Base-by-base conservation (phyloP, 2,888 invertebrate genomes). In the Nasonia oneida region DNA sequence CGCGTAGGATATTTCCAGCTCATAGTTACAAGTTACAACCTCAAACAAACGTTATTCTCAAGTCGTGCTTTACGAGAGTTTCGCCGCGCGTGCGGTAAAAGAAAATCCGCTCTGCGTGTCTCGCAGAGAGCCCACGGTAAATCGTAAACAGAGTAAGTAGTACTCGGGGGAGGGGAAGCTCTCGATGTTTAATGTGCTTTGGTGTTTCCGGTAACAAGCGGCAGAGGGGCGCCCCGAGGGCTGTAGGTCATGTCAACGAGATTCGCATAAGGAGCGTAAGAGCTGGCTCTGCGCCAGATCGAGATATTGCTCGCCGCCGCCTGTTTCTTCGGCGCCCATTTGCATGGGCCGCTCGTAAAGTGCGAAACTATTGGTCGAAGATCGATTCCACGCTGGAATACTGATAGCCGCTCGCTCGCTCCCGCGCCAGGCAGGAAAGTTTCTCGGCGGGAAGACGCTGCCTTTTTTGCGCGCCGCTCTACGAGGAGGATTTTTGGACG, bases 291-390 rank as follows among this genome's bases (percentile, higher is more conserved):
- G 23, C 18, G 88, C 88, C 88, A 88, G 71, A 79, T 82, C 77
- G 78, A 78, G 90, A 90, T 90, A 90, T 90, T 89, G 90, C 47
- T 37, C 42, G 23, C 33, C 70, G 67, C 53, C 10, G 76, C 89
- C 87, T 90, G 90, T 90, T 90, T 90, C 90, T 90, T 90, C 81
- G 47, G n/a, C 64, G 47, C 15, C 18, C 87, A 92, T 92, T 92
- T 92, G 92, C 92, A 92, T 92, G 91, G 89, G 89, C 89, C 89
- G 89, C 89, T 90, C 90, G 90, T 90, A 91, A 92, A 92, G 91
- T 91, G 92, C 90, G 90, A 92, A 92, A 92, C 92, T 92, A 92
- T 92, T 90, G 91, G 89, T 88, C 89, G 90, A 87, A 89, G 88
- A 89, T 89, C 88, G 90, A 91, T 90, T 89, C 73, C 33, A 10